These are phyloP conservation scores for Heteromormyrus szaboi DNA, from an alignment of 2,797 vertebrate genomes.

Conservation along the genomic window DNA sequence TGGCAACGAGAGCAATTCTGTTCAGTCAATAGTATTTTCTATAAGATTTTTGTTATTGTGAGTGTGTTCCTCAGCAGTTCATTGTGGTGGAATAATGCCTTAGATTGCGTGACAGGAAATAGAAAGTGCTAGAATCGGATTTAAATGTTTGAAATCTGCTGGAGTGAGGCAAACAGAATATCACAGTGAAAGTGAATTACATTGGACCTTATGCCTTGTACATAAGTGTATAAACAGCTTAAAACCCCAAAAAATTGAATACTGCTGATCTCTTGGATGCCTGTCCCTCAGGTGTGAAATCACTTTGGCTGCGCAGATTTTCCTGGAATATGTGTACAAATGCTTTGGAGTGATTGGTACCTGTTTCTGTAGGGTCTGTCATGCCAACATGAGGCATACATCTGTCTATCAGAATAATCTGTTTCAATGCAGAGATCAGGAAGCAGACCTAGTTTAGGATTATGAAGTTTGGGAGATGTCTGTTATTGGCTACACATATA, in stretches of 20 bases:
- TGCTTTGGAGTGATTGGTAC: background rate
- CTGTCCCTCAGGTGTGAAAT: slow-evolving; percentile 9
- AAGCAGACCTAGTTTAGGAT: background rate
- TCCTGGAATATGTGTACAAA: background rate
- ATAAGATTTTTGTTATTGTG: background rate
- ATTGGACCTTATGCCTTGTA: background rate
- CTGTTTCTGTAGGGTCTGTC: background rate
- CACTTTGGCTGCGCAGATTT: background rate
- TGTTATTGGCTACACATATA: background rate
- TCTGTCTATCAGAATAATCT: background rate
- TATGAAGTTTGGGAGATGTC: background rate
- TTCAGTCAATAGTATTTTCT: background rate
- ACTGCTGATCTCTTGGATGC: background rate
- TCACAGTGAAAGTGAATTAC: background rate
- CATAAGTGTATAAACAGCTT: slow-evolving; percentile 7
- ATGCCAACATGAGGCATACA: background rate
- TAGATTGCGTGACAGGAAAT: background rate
- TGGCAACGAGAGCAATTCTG: background rate
- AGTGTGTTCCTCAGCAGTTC: background rate
- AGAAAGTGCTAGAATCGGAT: background rate
- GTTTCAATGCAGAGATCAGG: background rate
- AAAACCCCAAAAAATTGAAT: background rate
- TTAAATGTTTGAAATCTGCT: background rate
- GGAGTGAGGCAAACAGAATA: background rate
- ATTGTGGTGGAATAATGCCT: background rate